A percentile compares a stretch with the other conserved stretches of the same genome.
These are phyloP conservation scores for Phyllotreta striolata DNA, from an alignment of 2,888 invertebrate genomes.

Conservation along the genomic window DNA sequence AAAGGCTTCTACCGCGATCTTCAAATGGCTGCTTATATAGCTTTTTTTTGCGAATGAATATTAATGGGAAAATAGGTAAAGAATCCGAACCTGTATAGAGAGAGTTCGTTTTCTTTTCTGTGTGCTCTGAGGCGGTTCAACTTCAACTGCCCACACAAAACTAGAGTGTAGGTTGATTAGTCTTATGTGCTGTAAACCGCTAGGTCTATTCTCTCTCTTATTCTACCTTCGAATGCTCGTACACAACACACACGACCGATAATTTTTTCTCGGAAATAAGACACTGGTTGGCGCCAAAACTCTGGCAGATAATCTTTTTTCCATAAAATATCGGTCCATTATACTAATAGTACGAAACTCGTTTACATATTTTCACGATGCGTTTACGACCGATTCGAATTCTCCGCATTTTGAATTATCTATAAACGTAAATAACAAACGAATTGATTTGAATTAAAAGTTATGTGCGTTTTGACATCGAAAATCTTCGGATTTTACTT, in stretches of 20 bases:
- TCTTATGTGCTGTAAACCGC: constrained; percentile 53
- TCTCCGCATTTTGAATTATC: too few relatives aligned
- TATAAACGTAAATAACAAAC: too few relatives aligned
- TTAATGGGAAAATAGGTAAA: neutral
- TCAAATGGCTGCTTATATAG: constrained; percentile 16
- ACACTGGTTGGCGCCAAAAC: constrained; percentile 49
- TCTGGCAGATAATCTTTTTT: constrained; percentile 41
- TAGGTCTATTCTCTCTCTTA: constrained; percentile 49
- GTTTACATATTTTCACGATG: constrained; percentile 34
- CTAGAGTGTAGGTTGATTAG: constrained; percentile 55
- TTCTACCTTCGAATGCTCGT: constrained; percentile 34
- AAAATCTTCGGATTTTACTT: too few relatives aligned
- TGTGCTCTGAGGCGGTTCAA: constrained; percentile 49
- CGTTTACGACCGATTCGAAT: constrained; percentile 22
- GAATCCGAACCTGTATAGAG: constrained; percentile 24
- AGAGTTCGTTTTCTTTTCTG: constrained; percentile 33
- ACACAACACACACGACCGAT: constrained; percentile 33
- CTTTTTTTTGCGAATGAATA: neutral
- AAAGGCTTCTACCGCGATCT: constrained; percentile 2
- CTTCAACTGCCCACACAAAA: constrained; percentile 52
- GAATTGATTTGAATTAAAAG: too few relatives aligned
- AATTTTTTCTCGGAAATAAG: constrained; percentile 45
- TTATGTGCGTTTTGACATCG: too few relatives aligned
- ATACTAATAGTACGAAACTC: constrained; percentile 28
- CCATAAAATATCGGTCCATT: constrained; percentile 37